phyloP scores from a whole-genome alignment of 2,113 vertebrate species.

The Zapus hudsonius region DNA sequence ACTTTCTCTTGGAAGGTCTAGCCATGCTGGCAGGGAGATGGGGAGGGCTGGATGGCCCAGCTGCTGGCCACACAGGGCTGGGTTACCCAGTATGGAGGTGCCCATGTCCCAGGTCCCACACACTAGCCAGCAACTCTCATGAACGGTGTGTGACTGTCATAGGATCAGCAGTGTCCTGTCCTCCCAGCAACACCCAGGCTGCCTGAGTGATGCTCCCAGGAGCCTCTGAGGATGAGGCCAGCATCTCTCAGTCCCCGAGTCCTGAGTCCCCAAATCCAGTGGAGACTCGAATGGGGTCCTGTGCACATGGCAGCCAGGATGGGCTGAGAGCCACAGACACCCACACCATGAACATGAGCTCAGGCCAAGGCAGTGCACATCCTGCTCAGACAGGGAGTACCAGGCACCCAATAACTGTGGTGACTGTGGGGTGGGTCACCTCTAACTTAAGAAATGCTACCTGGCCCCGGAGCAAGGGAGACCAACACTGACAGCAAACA shows the following conservation, averaged over 20 bases:
- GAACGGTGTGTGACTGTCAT: not conserved
- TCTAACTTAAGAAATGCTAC: not conserved
- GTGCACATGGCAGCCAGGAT: fast-evolving
- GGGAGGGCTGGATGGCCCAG: no score
- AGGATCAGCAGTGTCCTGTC: not conserved
- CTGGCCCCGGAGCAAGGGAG: not conserved
- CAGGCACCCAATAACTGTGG: not conserved
- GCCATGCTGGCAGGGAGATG: not conserved
- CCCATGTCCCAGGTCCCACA: not conserved
- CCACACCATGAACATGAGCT: not conserved
- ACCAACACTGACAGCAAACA: not conserved
- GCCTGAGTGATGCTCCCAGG: not conserved
- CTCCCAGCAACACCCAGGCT: not conserved
- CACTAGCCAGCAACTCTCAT: not conserved
- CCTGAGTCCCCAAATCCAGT: fast-evolving
- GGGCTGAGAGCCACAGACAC: not conserved
- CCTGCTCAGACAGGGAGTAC: not conserved
- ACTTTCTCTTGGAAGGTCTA: not conserved
- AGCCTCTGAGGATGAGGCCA: not conserved
- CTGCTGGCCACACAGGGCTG: not conserved
- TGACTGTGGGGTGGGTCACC: not conserved
- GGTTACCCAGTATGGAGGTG: not conserved
- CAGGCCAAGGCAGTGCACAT: not conserved
- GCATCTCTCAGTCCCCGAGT: not conserved
- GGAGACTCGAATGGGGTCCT: not conserved